phyloP scores from a whole-genome alignment of 2,888 invertebrate species.

The Graphium colonna region DNA sequence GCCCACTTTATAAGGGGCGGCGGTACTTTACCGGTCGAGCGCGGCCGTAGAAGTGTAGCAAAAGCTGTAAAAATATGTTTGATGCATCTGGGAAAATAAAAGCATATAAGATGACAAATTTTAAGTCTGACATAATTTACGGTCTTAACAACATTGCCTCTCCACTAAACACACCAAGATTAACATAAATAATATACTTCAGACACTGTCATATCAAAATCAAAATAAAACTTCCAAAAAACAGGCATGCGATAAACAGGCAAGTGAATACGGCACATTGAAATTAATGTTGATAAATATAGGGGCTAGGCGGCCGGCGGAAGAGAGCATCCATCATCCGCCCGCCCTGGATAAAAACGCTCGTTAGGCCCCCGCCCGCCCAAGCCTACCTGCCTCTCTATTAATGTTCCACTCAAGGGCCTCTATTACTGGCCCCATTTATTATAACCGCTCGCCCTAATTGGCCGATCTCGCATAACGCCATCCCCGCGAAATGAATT shows the following conservation, averaged over 20 bases:
- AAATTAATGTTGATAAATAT: slow-evolving; percentile 77
- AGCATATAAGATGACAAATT: too few relatives aligned
- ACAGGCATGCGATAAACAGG: not conserved
- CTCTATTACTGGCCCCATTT: slow-evolving; percentile 78
- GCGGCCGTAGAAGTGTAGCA: too few relatives aligned
- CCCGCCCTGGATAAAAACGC: slow-evolving; percentile 78
- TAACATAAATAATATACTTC: too few relatives aligned
- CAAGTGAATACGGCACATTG: slow-evolving; percentile 37
- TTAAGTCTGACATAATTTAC: too few relatives aligned
- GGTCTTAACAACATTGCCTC: too few relatives aligned
- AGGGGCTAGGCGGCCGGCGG: slow-evolving; percentile 67
- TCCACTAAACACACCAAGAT: too few relatives aligned
- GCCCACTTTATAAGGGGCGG: too few relatives aligned
- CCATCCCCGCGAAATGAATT: slow-evolving; percentile 41
- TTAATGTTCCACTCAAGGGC: slow-evolving; percentile 77
- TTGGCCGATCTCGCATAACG: slow-evolving; percentile 64
- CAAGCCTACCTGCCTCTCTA: slow-evolving; percentile 68
- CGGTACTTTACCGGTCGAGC: too few relatives aligned
- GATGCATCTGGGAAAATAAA: too few relatives aligned
- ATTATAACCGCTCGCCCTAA: slow-evolving; percentile 78
- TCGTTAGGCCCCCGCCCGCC: slow-evolving; percentile 59
- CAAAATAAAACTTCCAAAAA: too few relatives aligned
- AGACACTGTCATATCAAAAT: too few relatives aligned
- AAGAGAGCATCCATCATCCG: slow-evolving; percentile 75
- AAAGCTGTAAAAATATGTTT: too few relatives aligned